These are phyloP conservation scores for Actinernus sp. DNA, from an alignment of 92 coral and sea anemone species.

Conservation along the genomic window DNA sequence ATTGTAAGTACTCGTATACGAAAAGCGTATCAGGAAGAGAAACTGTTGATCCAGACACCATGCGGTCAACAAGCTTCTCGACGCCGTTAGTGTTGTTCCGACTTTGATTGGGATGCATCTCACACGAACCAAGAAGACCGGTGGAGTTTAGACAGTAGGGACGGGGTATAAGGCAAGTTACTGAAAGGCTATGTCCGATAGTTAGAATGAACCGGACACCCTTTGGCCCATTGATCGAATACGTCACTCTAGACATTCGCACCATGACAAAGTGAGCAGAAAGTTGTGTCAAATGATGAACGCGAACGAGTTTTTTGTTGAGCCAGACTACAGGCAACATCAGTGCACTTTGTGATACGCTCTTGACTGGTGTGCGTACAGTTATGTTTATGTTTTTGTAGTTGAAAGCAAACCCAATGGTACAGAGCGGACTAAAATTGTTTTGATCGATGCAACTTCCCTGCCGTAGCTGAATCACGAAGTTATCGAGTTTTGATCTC, in stretches of 20 bases:
- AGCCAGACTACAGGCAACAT: conserved; percentile 48
- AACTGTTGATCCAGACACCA: conserved; percentile 14
- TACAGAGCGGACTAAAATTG: conserved; percentile 34
- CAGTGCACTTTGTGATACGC: background rate
- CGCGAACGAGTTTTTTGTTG: conserved; percentile 31
- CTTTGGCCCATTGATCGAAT: conserved; percentile 44
- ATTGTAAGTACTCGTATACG: conserved; percentile 32
- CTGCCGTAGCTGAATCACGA: conserved; percentile 59
- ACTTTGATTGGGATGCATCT: background rate
- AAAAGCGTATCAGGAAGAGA: conserved; percentile 35
- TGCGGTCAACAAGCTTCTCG: background rate
- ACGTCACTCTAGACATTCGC: conserved; percentile 43
- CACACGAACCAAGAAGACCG: conserved; percentile 59
- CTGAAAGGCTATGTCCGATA: conserved; percentile 55
- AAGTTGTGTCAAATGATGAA: conserved; percentile 47
- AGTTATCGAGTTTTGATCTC: conserved; percentile 23
- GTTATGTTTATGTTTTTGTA: conserved; percentile 25
- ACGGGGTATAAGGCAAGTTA: conserved; percentile 37
- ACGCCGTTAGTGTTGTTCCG: conserved; percentile 16
- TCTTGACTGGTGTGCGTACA: conserved; percentile 46
- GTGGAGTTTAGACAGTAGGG: conserved; percentile 34
- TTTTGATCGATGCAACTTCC: conserved; percentile 31
- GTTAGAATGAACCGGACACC: conserved; percentile 37
- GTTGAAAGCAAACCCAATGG: conserved; percentile 39
- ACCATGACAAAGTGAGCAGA: conserved; percentile 38